Evolutionary conservation across 2,888 invertebrate species (phyloP).

Genomic region (Leptarthrus brevirostris): DNA sequence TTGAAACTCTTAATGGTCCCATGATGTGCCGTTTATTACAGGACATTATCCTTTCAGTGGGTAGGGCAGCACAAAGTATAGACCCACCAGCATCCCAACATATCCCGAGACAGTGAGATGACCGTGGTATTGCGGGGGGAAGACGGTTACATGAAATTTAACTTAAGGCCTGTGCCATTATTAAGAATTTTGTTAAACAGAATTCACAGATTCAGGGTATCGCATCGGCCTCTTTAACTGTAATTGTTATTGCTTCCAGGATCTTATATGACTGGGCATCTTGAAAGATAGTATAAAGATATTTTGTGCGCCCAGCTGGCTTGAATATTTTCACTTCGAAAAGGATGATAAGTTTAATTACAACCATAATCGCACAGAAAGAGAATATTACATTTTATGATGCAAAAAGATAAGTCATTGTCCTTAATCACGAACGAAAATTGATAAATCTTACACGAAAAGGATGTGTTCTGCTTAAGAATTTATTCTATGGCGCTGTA

Average conservation of each 20-base stretch:
- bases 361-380: no score
- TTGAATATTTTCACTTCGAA: neutral
- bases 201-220: slow-evolving; percentile 2
- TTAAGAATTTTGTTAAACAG: slow-evolving; percentile 28
- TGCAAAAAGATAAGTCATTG: no score
- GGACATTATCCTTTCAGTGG: slow-evolving; percentile 39
- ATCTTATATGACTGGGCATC: slow-evolving; percentile 20
- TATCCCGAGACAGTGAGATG: no score
- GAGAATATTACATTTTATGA: no score
- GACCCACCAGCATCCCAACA: no score
- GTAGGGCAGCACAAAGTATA: neutral
- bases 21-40: slow-evolving; percentile 47
- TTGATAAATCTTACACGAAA: no score
- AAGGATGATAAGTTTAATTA: neutral
- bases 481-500: no score
- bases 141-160: slow-evolving; percentile 35
- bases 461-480: no score
- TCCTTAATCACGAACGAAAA: no score
- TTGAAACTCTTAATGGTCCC: slow-evolving; percentile 46
- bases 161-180: slow-evolving; percentile 40
- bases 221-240: neutral
- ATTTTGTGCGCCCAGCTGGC: neutral
- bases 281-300: neutral
- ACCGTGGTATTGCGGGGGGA: neutral
- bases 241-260: slow-evolving; percentile 30